phyloP scores from a whole-genome alignment of 2,113 vertebrate genomes.

The Semicossyphus pulcher region DNA sequence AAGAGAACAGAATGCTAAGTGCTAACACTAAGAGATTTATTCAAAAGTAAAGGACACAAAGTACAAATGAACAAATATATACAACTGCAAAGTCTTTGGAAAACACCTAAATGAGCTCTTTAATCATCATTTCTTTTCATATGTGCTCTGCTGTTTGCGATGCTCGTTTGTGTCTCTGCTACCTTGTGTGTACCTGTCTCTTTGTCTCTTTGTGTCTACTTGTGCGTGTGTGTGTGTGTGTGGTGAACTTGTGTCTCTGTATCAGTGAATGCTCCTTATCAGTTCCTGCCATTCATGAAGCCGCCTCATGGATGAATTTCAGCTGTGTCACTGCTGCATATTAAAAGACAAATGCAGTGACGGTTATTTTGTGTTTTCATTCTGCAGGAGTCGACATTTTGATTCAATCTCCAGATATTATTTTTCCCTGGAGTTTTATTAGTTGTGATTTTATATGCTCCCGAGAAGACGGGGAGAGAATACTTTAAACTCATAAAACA shows the following conservation, averaged over 20 bases:
- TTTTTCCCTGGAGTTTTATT: neutral
- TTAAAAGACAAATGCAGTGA: conserved; percentile 32
- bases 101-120: conserved; percentile 11
- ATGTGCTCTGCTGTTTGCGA: conserved; percentile 18
- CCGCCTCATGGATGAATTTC: conserved; percentile 21
- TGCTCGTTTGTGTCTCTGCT: conserved; percentile 13
- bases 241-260: conserved; percentile 24
- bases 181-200: neutral
- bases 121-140: conserved; percentile 6
- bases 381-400: conserved; percentile 47
- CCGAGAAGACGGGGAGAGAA: neutral
- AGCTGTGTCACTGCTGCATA: conserved; percentile 42
- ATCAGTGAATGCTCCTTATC: conserved; percentile 40
- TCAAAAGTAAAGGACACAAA: neutral
- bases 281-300: conserved; percentile 27
- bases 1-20: neutral
- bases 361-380: conserved; percentile 24
- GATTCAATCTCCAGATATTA: conserved; percentile 33
- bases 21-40: neutral
- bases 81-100: neutral
- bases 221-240: conserved; percentile 1
- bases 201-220: conserved; percentile 1
- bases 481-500: conserved; percentile 12
- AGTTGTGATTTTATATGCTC: conserved; percentile 16
- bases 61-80: conserved; percentile 1